A percentile compares a stretch with the other conserved stretches of the same genome.
These are phyloP conservation scores for Alfaro cultratus DNA, from an alignment of 2,797 vertebrate genomes.

Conservation along the genomic window DNA sequence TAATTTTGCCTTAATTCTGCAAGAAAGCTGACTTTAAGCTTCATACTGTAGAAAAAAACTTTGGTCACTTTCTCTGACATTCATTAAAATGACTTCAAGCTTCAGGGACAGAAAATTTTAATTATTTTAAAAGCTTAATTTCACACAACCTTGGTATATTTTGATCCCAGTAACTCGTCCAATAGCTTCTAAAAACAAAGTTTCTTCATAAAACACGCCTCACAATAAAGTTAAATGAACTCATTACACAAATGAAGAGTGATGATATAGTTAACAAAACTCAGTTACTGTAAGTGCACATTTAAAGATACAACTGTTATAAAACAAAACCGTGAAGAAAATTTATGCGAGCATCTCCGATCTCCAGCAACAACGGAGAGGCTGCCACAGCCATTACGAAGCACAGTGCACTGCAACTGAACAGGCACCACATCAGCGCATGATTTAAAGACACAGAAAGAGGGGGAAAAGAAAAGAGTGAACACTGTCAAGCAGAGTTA, in stretches of 20 bases:
- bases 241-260: conserved; percentile 25
- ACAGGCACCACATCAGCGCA: conserved; percentile 37
- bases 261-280: neutral
- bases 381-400: conserved; percentile 36
- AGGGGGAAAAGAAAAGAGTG: conserved; percentile 19
- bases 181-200: conserved; percentile 17
- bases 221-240: neutral
- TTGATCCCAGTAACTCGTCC: neutral
- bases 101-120: neutral
- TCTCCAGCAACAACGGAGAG: conserved; percentile 23
- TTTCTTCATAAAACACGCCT: conserved; percentile 41
- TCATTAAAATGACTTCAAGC: neutral
- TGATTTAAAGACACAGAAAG: conserved; percentile 40
- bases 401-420: conserved; percentile 31
- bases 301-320: neutral
- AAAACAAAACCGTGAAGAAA: conserved; percentile 37
- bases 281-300: neutral
- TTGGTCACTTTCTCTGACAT: neutral
- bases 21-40: neutral
- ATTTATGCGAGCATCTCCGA: conserved; percentile 25
- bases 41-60: neutral
- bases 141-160: neutral
- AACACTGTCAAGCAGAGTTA: conserved; percentile 36
- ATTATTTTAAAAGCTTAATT: neutral
- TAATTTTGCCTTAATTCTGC: neutral